These are phyloP conservation scores for Brachyopa scutellaris DNA, from an alignment of 2,888 invertebrate species.

Conservation along the genomic window DNA sequence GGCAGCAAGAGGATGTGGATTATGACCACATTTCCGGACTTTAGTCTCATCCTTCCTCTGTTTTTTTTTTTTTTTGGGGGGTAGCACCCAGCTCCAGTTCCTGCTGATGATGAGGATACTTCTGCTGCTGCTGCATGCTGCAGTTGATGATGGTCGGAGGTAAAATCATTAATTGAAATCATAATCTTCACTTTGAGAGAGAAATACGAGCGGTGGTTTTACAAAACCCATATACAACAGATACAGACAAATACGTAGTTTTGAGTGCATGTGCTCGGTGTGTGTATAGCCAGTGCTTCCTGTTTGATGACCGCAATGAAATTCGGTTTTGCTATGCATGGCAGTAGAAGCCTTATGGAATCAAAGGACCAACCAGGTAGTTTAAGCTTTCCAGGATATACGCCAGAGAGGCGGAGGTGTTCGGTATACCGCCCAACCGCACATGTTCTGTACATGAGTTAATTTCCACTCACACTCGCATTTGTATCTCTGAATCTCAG, in stretches of 20 bases:
- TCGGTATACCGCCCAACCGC: slow-evolving; percentile 21
- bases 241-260: not conserved
- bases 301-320: slow-evolving; percentile 71
- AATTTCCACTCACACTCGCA: slow-evolving; percentile 35
- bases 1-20: slow-evolving; percentile 57
- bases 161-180: slow-evolving; percentile 72
- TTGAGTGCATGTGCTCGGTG: not conserved
- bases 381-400: slow-evolving; percentile 60
- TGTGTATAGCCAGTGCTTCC: slow-evolving; percentile 27
- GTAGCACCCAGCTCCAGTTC: slow-evolving; percentile 17
- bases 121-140: not conserved
- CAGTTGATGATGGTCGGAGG: slow-evolving; percentile 51
- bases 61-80: no score
- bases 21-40: slow-evolving; percentile 67
- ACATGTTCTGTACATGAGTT: slow-evolving; percentile 46
- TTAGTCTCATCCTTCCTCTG: slow-evolving; percentile 29
- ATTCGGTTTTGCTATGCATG: slow-evolving; percentile 65
- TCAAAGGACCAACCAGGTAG: slow-evolving; percentile 57
- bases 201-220: slow-evolving; percentile 63
- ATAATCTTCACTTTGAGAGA: slow-evolving; percentile 69
- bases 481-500: no score
- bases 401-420: not conserved
- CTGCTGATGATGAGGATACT: not conserved
- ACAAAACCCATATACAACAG: slow-evolving; percentile 44
- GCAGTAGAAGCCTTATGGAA: slow-evolving; percentile 48